A percentile compares a stretch with the other conserved stretches of the same genome.
phyloP scores from a whole-genome alignment of 2,888 invertebrate genomes.

The Linnaemya vulpina region DNA sequence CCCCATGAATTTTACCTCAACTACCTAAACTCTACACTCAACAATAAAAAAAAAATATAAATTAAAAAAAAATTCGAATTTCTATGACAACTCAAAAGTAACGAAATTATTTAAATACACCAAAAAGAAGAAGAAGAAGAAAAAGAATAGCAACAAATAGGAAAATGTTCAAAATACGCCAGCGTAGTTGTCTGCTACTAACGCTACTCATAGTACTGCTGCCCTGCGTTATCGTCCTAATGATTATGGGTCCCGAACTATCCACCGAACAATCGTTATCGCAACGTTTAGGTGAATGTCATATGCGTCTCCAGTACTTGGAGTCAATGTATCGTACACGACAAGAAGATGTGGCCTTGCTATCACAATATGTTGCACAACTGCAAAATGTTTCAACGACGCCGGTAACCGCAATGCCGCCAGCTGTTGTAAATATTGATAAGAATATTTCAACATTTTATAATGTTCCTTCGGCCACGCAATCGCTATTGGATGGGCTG shows the following conservation, averaged over 20 bases:
- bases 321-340: conserved; percentile 90
- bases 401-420: conserved; percentile 51
- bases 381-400: conserved; percentile 75
- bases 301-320: conserved; percentile 90
- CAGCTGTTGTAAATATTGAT: conserved; percentile 44
- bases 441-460: conserved; percentile 72
- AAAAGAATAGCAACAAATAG: background rate
- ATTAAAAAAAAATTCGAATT: background rate
- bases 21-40: conserved; percentile 7
- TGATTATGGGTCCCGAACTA: conserved; percentile 84
- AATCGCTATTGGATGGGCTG: conserved; percentile 81
- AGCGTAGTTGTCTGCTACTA: conserved; percentile 85
- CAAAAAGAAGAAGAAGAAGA: background rate
- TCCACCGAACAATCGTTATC: conserved; percentile 87
- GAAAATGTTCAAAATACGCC: conserved; percentile 79
- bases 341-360: conserved; percentile 89
- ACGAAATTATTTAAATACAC: background rate
- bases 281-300: conserved; percentile 89
- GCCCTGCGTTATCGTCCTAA: conserved; percentile 84
- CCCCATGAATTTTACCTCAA: conserved; percentile 24
- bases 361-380: conserved; percentile 86
- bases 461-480: conserved; percentile 49
- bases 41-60: conserved; percentile 8
- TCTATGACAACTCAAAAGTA: conserved; percentile 11
- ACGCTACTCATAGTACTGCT: conserved; percentile 84